phyloP scores from a whole-genome alignment of 2,113 vertebrate genomes.

The Pholis gunnellus region DNA sequence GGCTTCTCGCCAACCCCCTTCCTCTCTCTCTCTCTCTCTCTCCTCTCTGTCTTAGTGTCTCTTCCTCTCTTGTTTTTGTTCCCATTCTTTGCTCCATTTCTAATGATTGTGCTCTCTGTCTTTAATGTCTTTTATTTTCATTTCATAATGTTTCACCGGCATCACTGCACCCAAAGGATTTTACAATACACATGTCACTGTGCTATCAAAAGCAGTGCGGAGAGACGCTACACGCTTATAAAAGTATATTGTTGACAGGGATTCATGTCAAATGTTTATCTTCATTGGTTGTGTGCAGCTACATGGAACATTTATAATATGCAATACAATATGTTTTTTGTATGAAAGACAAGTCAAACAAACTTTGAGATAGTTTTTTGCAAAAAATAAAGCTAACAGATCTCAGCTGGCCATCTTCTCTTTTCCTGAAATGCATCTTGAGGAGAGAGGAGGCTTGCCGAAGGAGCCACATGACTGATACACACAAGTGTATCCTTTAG shows the following conservation, averaged over 20 bases:
- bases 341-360: background rate
- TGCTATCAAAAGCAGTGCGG: background rate
- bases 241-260: background rate
- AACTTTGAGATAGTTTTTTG: no score
- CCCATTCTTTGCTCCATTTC: background rate
- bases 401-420: no score
- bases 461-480: no score
- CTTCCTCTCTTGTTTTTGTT: background rate
- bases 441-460: no score
- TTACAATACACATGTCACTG: background rate
- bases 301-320: background rate
- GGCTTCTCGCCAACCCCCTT: background rate
- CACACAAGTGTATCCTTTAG: no score
- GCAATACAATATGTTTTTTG: background rate
- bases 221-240: background rate
- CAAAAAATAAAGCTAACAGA: no score
- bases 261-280: no score
- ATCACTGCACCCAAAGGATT: background rate
- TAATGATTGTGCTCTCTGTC: background rate
- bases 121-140: background rate
- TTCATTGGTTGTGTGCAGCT: background rate
- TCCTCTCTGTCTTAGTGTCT: background rate
- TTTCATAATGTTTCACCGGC: background rate
- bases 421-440: no score
- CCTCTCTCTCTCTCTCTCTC: background rate